phyloP scores from a whole-genome alignment of 1,140 invertebrate species.

The Meloidogyne hapla region DNA sequence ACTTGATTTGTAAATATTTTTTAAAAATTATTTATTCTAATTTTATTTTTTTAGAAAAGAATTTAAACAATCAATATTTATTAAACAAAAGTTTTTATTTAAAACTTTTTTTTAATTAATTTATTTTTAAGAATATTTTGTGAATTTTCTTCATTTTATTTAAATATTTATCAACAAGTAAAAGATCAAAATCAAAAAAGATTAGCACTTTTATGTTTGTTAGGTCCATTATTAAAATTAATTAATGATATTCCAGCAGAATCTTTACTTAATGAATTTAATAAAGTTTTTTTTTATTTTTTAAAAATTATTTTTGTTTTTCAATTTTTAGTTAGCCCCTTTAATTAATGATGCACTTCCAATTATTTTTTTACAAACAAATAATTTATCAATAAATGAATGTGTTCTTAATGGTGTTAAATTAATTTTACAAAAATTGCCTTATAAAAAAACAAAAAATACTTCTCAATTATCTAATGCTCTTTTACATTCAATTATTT shows the following conservation, averaged over 20 bases:
- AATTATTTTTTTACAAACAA: neutral
- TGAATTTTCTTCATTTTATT: constrained; percentile 1
- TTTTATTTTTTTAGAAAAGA: neutral
- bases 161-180: neutral
- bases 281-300: neutral
- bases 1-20: constrained; percentile 2
- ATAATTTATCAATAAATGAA: neutral
- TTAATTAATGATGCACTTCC: neutral
- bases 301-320: too few species aligned
- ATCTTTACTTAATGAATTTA: neutral
- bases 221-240: neutral
- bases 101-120: neutral
- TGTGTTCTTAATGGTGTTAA: neutral
- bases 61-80: neutral
- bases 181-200: neutral
- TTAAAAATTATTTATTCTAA: neutral
- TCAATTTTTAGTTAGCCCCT: neutral
- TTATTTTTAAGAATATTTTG: neutral
- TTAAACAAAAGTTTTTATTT: constrained; percentile 3
- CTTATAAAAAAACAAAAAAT: neutral
- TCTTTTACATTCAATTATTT: constrained; percentile 1
- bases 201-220: neutral
- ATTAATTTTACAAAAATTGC: constrained; percentile 3
- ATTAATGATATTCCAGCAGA: neutral
- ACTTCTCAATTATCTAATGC: too few species aligned